Conservation (phyloP, 2,888 invertebrate genomes). For the Plagodis dolabraria region DNA sequence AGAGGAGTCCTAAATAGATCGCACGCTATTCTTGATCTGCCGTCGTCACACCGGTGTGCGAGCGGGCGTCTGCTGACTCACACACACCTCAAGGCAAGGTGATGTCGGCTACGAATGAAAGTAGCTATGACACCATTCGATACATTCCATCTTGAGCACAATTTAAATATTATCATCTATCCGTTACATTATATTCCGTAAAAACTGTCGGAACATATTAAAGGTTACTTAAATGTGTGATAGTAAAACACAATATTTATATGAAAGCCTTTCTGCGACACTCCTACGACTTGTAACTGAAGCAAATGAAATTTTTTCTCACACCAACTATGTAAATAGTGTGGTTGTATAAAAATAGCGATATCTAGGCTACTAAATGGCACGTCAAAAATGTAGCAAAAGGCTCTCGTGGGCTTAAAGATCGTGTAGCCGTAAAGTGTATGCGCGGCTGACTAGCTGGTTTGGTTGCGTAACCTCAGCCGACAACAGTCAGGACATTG, state of each 20-base stretch:
- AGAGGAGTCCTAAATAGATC: conserved; percentile 81
- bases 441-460: conserved; percentile 57
- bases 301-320: not conserved
- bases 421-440: conserved; percentile 48
- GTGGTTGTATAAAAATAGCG: not conserved
- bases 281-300: not conserved
- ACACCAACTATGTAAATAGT: conserved; percentile 4
- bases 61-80: conserved; percentile 79
- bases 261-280: no score
- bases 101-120: conserved; percentile 54
- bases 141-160: conserved; percentile 27
- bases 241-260: no score
- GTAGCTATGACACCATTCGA: conserved; percentile 37
- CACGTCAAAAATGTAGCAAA: conserved; percentile 40
- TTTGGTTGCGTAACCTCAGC: conserved; percentile 64
- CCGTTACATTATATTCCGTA: no score
- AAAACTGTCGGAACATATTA: no score
- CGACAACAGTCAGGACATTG: conserved; percentile 66
- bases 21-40: conserved; percentile 77
- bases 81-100: conserved; percentile 82
- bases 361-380: conserved; percentile 44
- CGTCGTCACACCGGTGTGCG: conserved; percentile 77
- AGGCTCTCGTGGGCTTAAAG: conserved; percentile 37
- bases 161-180: no score
- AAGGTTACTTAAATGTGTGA: no score